Evolutionary conservation across 2,797 vertebrate species (phyloP).

Genomic region (Potorous gilbertii): DNA sequence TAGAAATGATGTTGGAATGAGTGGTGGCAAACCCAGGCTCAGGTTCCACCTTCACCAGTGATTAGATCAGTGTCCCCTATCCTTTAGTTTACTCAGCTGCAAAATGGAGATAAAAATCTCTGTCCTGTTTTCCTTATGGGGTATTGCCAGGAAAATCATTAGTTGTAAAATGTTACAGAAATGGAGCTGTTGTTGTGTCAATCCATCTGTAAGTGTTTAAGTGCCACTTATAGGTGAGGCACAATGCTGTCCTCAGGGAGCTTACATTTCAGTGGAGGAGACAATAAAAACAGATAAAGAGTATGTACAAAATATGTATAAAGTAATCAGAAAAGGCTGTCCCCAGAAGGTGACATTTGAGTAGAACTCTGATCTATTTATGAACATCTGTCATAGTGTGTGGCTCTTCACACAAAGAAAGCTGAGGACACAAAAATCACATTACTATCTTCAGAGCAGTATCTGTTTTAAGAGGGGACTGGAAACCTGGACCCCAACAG

Average conservation of each 20-base stretch:
- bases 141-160: neutral
- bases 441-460: neutral
- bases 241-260: neutral
- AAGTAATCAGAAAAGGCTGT: neutral
- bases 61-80: neutral
- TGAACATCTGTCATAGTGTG: neutral
- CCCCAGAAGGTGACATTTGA: neutral
- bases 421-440: neutral
- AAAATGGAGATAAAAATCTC: neutral
- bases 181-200: neutral
- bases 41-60: neutral
- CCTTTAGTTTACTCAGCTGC: neutral
- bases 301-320: neutral
- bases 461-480: neutral
- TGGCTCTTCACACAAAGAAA: neutral
- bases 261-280: neutral
- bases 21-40: neutral
- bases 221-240: neutral
- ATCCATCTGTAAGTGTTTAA: neutral
- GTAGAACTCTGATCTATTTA: neutral
- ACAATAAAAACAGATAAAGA: neutral
- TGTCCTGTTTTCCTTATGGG: neutral
- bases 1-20: neutral
- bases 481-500: neutral
- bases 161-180: neutral